phyloP scores from a whole-genome alignment of 2,888 invertebrate genomes.

The Branchellion lobata region DNA sequence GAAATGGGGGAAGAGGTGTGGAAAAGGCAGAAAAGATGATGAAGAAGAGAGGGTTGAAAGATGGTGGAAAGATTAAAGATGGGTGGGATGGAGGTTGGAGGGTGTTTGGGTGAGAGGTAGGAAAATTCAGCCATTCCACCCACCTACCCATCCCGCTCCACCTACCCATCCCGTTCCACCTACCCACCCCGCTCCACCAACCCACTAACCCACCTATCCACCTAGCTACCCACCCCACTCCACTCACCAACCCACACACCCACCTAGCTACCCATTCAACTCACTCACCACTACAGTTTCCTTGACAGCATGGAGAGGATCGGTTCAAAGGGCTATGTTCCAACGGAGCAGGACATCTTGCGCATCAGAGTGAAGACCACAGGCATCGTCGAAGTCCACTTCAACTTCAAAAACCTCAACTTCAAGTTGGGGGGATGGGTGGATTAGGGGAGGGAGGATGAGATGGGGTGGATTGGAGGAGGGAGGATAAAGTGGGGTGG shows the following conservation, averaged over 20 bases:
- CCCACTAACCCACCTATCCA: background rate
- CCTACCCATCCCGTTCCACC: background rate
- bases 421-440: constrained; percentile 81
- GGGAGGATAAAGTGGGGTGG: background rate
- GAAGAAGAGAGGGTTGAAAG: background rate
- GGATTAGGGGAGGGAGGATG: background rate
- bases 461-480: background rate
- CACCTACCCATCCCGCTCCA: background rate
- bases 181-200: background rate
- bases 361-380: constrained; percentile 99
- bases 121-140: no score
- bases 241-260: no score
- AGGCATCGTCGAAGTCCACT: constrained; percentile 99
- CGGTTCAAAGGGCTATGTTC: constrained; percentile 97
- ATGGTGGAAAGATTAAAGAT: constrained; percentile 12
- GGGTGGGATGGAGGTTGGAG: background rate
- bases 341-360: constrained; percentile 98
- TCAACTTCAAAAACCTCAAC: constrained; percentile 99
- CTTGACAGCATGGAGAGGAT: constrained; percentile 96
- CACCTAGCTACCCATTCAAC: no score
- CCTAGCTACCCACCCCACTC: background rate
- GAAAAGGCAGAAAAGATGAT: background rate
- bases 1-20: background rate
- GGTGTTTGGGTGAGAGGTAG: no score
- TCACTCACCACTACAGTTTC: constrained; percentile 12